Conservation (phyloP, 2,113 vertebrate genomes). For the Saguinus imperator region DNA sequence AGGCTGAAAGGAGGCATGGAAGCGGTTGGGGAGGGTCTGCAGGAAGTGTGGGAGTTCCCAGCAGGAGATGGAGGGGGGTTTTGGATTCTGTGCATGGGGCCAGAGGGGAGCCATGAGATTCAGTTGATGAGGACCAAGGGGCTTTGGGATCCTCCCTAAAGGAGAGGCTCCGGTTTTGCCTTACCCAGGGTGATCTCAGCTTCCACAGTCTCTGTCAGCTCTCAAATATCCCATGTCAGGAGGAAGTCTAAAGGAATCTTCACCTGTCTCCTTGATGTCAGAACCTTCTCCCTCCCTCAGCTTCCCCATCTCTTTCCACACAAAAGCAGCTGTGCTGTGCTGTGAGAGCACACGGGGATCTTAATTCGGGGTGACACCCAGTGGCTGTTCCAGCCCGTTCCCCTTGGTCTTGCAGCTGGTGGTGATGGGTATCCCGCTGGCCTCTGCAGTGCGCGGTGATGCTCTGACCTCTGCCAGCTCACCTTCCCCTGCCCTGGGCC, state of each 20-base stretch:
- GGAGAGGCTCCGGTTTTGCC: neutral
- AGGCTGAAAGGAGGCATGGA: neutral
- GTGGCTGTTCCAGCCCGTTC: neutral
- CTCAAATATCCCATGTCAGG: neutral
- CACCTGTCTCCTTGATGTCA: neutral
- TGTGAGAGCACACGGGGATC: neutral
- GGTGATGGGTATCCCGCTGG: neutral
- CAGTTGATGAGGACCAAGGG: neutral
- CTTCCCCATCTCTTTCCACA: neutral
- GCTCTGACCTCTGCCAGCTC: neutral
- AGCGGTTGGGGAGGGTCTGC: neutral
- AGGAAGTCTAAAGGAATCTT: neutral
- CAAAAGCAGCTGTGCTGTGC: accelerated
- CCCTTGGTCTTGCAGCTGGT: accelerated
- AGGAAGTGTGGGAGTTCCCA: neutral
- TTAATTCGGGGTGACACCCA: neutral
- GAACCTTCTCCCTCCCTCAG: neutral
- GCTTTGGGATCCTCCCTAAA: neutral
- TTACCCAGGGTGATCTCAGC: neutral
- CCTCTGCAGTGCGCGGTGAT: neutral
- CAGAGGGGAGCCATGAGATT: neutral
- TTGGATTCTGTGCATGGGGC: neutral
- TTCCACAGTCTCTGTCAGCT: neutral
- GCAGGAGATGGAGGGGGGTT: neutral
- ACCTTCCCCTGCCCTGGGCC: neutral